Evolutionary conservation across 2,113 vertebrate species (phyloP).

Genomic region (Taxidea taxus): DNA sequence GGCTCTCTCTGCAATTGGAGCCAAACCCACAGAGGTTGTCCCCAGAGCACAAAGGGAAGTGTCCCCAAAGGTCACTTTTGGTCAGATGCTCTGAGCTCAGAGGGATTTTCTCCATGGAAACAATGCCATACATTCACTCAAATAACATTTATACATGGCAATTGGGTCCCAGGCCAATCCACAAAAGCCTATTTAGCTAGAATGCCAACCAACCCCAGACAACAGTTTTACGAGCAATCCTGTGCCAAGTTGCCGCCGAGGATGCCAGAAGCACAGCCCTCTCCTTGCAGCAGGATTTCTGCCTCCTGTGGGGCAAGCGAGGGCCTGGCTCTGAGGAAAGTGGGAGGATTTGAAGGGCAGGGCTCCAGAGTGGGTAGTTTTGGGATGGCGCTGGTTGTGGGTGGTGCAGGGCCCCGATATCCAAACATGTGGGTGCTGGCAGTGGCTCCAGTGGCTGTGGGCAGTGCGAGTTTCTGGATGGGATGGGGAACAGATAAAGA

Average conservation of each 20-base stretch:
- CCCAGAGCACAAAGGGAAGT: not conserved
- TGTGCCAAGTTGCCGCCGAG: not conserved
- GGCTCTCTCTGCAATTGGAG: not conserved
- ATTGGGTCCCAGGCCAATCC: not conserved
- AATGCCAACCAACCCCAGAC: not conserved
- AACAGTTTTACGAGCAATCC: not conserved
- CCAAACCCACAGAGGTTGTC: slow-evolving; percentile 2
- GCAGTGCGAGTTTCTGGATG: not conserved
- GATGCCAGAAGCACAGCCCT: not conserved
- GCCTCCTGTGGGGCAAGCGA: not conserved
- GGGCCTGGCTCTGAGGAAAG: not conserved
- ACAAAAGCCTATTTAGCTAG: slow-evolving; percentile 6
- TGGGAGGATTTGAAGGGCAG: not conserved
- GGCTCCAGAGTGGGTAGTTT: not conserved
- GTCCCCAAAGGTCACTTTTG: slow-evolving; percentile 13
- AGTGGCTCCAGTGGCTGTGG: not conserved
- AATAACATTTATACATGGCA: not conserved
- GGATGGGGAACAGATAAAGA: not conserved
- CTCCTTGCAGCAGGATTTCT: not conserved
- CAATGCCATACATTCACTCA: not conserved
- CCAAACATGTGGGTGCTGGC: not conserved
- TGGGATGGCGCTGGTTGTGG: not conserved
- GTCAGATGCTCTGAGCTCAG: not conserved
- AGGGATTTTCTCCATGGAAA: slow-evolving; percentile 13
- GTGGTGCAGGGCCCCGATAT: not conserved